Base-by-base conservation (phyloP, 2,888 invertebrate species). In the Meteorus cinctellus region DNA sequence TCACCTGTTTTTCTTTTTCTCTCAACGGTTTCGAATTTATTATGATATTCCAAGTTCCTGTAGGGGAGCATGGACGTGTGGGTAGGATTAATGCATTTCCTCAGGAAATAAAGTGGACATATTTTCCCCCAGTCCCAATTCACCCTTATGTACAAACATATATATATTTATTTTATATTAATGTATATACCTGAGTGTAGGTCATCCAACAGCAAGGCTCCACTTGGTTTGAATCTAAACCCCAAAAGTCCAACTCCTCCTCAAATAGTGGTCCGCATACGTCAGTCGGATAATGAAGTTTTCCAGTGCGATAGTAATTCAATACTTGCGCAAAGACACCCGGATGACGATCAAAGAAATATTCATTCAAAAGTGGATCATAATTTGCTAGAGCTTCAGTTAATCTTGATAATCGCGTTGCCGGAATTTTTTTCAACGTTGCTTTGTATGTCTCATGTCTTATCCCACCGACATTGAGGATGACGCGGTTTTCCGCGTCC, bases 181-280 rank as follows among this genome's bases (percentile, higher is more conserved):
- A 63, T 63, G 55, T 55, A 62, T 34, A 86, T 89, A 96, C 96
- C 96, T 95, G 94, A 77, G 97, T 96, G 86, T 99, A 99, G 10
- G 99, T 99, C 98, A 99, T 99, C 99, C 99, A 99, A 91, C 99
- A 99, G 91, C 99, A 99, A 5, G 99, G 99, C 90, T 99, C 98
- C 85, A 99, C 98, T 91, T 99, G 99, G 92, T 99, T 99, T 51
- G 99, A 97, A 90, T 99, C 99, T 83, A 99, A 93, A 16, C 99
- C 99, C 99, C 99, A 99, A 90, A 98, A 99, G 91, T 99, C 99
- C 83, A 99, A 93, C 90, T 99, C 99, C 89, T 99, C 99, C 90
- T 99, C 99, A 90, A 99, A 99, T 81, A 99, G 92, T 72, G 99
- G 99, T 65, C 99, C 99, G 90, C 99, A 99, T 1, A 99, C 99